Evolutionary conservation across 2,888 invertebrate genomes (phyloP), one percentile per base, ranked within the genome.

Genomic region (Diabrotica balteata): DNA sequence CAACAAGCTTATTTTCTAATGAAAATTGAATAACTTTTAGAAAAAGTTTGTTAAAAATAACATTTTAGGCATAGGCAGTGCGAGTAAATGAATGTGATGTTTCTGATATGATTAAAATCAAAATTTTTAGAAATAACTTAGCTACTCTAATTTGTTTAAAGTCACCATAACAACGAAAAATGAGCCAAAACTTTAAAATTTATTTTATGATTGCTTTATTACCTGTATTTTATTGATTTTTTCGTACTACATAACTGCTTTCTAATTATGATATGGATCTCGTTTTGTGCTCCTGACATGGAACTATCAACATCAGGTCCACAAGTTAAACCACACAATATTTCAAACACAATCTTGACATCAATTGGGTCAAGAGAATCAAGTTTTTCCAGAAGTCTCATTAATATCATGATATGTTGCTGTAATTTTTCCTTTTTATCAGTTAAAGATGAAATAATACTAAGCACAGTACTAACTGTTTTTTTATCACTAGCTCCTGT

Each of bases 231-330:
- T 7, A 89, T 86, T 42, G 80, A 80, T 22, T 87, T 86, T 73
- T 88, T 88, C 4, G 89, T 87, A 80, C 89, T 90, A 4, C 91
- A 89, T 49, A 96, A 84, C 82, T 95, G 93, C 81, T 96, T 96
- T 73, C 91, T 89, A n/a, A 95, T 88, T 17, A 95, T 85, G 86
- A 96, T 95, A 78, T 91, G 90, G 61, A 96, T 87, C 80, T 95
- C 94, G 84, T 93, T 92, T 81, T 91, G 89, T 50, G 94, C 88
- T 4, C 84, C 82, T n/a, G 85, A 82, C 45, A 84, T 77, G 3
- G 83, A 79, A 44, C 86, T 85, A 49, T 84, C 79, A 8, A 79
- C 84, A 55, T 81, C 83, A 73, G 79, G 81, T n/a, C 84, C 86
- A 83, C 83, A 95, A 43, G 92, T 92, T 52, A 94, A 86, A 17